Conservation (phyloP, 2,888 invertebrate species). For the Cosmia pyralina region DNA sequence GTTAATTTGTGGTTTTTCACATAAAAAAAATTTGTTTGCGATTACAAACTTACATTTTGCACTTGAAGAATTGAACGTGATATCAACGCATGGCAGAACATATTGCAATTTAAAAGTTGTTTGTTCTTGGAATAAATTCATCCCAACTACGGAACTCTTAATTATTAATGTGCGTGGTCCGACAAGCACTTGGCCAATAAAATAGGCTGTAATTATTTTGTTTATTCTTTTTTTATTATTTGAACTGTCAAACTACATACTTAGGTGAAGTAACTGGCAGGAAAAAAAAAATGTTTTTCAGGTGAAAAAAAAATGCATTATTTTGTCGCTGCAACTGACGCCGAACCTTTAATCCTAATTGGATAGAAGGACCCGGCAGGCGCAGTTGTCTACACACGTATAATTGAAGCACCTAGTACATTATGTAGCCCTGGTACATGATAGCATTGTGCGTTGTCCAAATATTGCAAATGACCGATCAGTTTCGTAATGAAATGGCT, state of each 20-base stretch:
- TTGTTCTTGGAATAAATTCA: no score
- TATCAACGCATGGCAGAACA: no score
- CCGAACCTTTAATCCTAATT: slow-evolving; percentile 83
- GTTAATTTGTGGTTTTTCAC: no score
- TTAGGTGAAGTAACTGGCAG: not conserved
- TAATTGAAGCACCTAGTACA: slow-evolving; percentile 75
- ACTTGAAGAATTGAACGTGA: no score
- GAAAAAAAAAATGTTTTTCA: not conserved
- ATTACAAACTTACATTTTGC: no score
- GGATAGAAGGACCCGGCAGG: slow-evolving; percentile 82
- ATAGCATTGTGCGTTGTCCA: slow-evolving; percentile 55
- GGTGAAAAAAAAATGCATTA: not conserved
- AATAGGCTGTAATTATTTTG: no score
- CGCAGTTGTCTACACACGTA: slow-evolving; percentile 78
- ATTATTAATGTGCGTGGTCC: no score
- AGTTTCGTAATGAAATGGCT: slow-evolving; percentile 45
- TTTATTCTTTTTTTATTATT: not conserved
- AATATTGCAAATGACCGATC: slow-evolving; percentile 54
- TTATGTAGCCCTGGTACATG: slow-evolving; percentile 46
- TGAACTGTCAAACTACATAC: no score
- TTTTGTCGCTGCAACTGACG: slow-evolving; percentile 62
- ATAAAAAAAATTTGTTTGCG: no score
- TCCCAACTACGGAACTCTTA: no score
- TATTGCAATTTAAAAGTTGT: no score
- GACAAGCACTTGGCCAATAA: no score